Evolutionary conservation across 2,888 invertebrate genomes (phyloP).

Genomic region (Venusia cambrica): DNA sequence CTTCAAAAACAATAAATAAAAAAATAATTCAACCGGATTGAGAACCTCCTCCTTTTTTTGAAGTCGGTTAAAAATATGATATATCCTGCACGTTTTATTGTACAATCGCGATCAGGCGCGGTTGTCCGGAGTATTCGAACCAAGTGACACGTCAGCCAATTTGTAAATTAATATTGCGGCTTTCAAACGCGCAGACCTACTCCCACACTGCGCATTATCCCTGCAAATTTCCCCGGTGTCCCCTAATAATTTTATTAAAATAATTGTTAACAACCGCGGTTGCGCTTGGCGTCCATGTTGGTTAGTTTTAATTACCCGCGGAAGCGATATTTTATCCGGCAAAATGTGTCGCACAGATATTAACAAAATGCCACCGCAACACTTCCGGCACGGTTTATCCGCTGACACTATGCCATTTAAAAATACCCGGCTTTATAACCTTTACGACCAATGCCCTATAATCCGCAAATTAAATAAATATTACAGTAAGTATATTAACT

Average conservation of each 20-base stretch:
- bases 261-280: slow-evolving; percentile 53
- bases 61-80: slow-evolving; percentile 63
- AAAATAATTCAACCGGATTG: too few species aligned
- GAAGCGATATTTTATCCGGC: slow-evolving; percentile 60
- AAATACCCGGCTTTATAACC: too few species aligned
- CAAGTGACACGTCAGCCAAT: slow-evolving; percentile 30
- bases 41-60: too few species aligned
- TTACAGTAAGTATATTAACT: too few species aligned
- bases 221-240: slow-evolving; percentile 54
- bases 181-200: slow-evolving; percentile 39
- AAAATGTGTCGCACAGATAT: slow-evolving; percentile 54
- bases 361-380: slow-evolving; percentile 48
- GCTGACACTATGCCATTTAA: slow-evolving; percentile 37
- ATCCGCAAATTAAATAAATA: too few species aligned
- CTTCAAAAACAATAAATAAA: too few species aligned
- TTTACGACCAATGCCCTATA: slow-evolving; percentile 9
- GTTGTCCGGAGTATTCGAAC: slow-evolving; percentile 30
- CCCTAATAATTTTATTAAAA: slow-evolving; percentile 61
- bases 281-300: slow-evolving; percentile 44
- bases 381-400: slow-evolving; percentile 37
- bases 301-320: slow-evolving; percentile 67
- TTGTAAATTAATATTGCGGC: slow-evolving; percentile 42
- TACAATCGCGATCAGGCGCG: slow-evolving; percentile 32
- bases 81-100: slow-evolving; percentile 54
- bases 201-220: slow-evolving; percentile 41